Percentiles rank a stretch among this genome's conserved stretches.
Conservation (phyloP, 2,113 vertebrate genomes). For the Xiphophorus couchianus region DNA sequence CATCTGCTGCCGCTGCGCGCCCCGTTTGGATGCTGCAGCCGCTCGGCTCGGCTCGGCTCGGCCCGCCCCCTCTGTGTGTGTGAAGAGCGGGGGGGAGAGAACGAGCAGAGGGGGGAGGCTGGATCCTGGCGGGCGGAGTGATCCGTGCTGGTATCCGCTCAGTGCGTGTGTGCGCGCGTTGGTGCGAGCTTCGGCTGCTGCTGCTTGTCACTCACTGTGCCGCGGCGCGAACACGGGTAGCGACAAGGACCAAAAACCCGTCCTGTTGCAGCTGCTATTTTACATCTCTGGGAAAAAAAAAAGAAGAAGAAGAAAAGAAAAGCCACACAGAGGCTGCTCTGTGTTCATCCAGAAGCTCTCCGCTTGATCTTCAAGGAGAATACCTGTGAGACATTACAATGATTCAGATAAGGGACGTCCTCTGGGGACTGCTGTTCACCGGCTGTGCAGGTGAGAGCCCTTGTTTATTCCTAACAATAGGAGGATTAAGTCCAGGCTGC, state of each 20-base stretch:
- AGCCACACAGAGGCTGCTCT: slow-evolving; percentile 29
- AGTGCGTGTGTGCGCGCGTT: slow-evolving; percentile 70
- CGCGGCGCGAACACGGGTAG: slow-evolving; percentile 79
- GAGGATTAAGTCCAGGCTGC: neutral
- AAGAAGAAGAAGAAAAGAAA: no score
- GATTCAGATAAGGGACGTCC: slow-evolving; percentile 87
- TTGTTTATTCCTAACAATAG: slow-evolving; percentile 10
- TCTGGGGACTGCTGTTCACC: slow-evolving; percentile 88
- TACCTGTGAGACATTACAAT: slow-evolving; percentile 85
- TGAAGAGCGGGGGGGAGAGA: neutral
- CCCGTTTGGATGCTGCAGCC: slow-evolving; percentile 76
- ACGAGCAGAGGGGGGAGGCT: neutral
- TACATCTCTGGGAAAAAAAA: slow-evolving; percentile 18
- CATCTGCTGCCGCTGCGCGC: slow-evolving; percentile 78
- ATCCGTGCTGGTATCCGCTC: slow-evolving; percentile 73
- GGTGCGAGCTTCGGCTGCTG: slow-evolving; percentile 86
- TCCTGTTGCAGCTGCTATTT: slow-evolving; percentile 52
- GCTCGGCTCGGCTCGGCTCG: slow-evolving; percentile 49
- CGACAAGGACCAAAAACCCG: slow-evolving; percentile 69
- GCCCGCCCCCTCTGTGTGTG: slow-evolving; percentile 49
- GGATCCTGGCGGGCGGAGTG: slow-evolving; percentile 84
- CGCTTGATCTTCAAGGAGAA: slow-evolving; percentile 72
- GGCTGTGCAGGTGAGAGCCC: slow-evolving; percentile 87
- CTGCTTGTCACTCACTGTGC: slow-evolving; percentile 90
- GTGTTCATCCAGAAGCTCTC: slow-evolving; percentile 37